phyloP scores from a whole-genome alignment of 2,113 vertebrate species.

The Abramis brama region DNA sequence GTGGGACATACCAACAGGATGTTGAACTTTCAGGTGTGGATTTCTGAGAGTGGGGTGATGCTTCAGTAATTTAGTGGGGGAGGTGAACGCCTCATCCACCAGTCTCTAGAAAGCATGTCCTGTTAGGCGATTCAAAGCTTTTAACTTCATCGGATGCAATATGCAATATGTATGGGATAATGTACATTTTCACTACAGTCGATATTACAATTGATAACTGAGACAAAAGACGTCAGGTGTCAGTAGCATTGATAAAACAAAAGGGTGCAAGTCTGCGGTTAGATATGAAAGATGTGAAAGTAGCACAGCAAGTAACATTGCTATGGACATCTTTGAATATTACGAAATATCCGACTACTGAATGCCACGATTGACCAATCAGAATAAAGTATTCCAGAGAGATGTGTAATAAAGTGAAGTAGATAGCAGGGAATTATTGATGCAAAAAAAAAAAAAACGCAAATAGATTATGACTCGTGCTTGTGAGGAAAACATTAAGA shows the following conservation, averaged over 20 bases:
- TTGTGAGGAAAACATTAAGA: not conserved
- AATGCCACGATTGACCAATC: not conserved
- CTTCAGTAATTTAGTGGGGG: not conserved
- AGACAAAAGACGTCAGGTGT: not conserved
- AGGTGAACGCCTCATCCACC: not conserved
- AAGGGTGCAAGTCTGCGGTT: not conserved
- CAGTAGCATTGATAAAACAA: not conserved
- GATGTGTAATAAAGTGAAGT: not conserved
- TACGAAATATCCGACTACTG: not conserved
- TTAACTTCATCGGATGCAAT: not conserved
- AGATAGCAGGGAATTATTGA: not conserved
- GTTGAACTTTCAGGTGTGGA: conserved; percentile 23
- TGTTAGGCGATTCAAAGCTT: not conserved
- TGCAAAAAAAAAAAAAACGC: not conserved
- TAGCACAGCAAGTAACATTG: not conserved
- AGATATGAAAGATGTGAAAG: not conserved
- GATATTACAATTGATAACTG: not conserved
- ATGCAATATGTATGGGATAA: not conserved
- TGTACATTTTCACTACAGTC: too few species aligned
- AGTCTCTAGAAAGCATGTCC: not conserved
- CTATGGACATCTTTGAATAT: not conserved
- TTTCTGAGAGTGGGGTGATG: not conserved
- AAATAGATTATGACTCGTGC: not conserved
- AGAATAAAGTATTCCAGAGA: not conserved
- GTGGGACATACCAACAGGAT: not conserved